Percentiles rank a stretch among this genome's conserved stretches.
Conservation (phyloP, 2,797 vertebrate genomes). For the Falco rusticolus region DNA sequence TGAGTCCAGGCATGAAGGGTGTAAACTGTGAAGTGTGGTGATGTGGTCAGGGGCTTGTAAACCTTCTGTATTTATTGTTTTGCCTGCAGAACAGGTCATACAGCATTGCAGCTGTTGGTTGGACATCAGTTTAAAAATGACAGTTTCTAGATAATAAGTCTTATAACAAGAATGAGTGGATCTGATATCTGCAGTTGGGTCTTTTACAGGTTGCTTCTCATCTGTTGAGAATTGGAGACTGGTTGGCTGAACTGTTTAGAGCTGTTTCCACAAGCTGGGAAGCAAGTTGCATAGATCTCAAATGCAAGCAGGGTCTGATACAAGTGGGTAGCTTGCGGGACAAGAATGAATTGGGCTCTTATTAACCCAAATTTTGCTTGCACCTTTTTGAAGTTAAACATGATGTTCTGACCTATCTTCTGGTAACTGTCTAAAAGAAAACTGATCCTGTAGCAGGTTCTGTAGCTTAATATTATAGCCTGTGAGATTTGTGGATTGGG, state of each 20-base stretch:
- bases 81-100: not conserved
- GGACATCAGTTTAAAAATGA: not conserved
- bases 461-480: not conserved
- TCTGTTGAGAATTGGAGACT: no score
- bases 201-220: accelerated
- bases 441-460: not conserved
- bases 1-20: not conserved
- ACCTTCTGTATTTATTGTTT: not conserved
- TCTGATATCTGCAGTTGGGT: not conserved
- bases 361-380: not conserved
- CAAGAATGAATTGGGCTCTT: not conserved
- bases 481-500: not conserved
- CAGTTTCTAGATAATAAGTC: not conserved
- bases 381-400: not conserved
- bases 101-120: not conserved
- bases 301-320: no score
- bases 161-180: not conserved
- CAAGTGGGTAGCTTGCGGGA: not conserved
- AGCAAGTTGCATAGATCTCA: not conserved
- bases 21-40: not conserved
- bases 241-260: not conserved
- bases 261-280: not conserved
- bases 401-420: not conserved
- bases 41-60: not conserved
- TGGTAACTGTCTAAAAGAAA: not conserved